These are phyloP conservation scores for Wasmannia auropunctata DNA, from an alignment of 1,140 invertebrate species.

Conservation along the genomic window DNA sequence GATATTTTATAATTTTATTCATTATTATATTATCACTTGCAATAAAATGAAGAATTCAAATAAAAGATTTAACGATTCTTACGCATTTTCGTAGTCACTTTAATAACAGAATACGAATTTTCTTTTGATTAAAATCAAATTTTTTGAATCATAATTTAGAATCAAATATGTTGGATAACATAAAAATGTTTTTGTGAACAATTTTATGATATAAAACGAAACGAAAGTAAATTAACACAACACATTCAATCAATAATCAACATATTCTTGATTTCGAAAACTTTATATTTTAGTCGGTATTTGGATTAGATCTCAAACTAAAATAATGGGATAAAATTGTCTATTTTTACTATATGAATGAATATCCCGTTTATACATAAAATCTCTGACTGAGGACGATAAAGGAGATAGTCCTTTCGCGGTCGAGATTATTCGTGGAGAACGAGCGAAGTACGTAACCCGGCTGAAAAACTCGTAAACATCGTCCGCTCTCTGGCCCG, in stretches of 20 bases:
- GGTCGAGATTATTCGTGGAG: constrained; percentile 31
- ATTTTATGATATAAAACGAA: neutral
- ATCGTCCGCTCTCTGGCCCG: constrained; percentile 64
- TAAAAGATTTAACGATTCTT: neutral
- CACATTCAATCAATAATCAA: neutral
- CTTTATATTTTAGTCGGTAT: neutral
- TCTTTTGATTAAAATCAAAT: neutral
- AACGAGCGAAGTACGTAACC: constrained; percentile 34
- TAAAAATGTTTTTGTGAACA: neutral
- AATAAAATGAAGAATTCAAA: neutral
- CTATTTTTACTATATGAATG: neutral
- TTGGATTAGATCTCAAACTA: neutral
- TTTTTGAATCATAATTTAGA: neutral
- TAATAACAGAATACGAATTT: neutral
- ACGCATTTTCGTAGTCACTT: neutral
- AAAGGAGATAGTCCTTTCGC: constrained; percentile 27
- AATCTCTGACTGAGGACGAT: constrained; percentile 29
- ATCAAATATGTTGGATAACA: neutral
- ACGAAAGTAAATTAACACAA: neutral
- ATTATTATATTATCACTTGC: neutral
- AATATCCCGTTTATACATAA: neutral
- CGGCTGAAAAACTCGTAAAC: constrained; percentile 79
- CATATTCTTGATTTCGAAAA: neutral
- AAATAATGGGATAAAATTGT: neutral
- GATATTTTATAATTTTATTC: neutral